Conservation (phyloP, 2,888 invertebrate genomes). For the Proisotoma minuta region DNA sequence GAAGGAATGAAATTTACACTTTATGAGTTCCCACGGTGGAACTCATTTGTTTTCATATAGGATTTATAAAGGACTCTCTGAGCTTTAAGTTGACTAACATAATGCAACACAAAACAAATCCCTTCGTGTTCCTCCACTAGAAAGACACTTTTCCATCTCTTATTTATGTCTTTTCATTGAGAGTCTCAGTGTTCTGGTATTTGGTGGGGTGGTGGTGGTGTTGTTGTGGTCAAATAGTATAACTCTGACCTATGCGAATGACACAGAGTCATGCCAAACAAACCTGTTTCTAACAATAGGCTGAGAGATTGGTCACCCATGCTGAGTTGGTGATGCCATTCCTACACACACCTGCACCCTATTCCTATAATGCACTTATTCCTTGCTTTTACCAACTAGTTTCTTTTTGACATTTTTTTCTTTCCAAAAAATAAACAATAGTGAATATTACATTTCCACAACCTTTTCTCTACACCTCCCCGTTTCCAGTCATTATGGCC, state of each 20-base stretch:
- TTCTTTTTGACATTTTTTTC: slow-evolving; percentile 15
- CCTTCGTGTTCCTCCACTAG: not conserved
- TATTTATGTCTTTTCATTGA: slow-evolving; percentile 14
- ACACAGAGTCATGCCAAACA: slow-evolving; percentile 41
- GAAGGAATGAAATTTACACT: slow-evolving; percentile 41
- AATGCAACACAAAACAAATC: not conserved
- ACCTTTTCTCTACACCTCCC: slow-evolving; percentile 12
- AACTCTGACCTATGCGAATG: slow-evolving; percentile 36
- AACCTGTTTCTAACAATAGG: slow-evolving; percentile 44
- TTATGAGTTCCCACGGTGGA: slow-evolving; percentile 47
- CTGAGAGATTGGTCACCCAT: slow-evolving; percentile 44
- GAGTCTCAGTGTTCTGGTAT: not conserved
- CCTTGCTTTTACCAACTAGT: slow-evolving; percentile 7
- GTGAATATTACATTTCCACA: slow-evolving; percentile 14
- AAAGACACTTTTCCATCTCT: not conserved
- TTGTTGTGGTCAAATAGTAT: slow-evolving; percentile 23
- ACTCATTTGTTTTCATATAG: slow-evolving; percentile 43
- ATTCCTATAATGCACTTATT: slow-evolving; percentile 34
- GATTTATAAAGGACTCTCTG: slow-evolving; percentile 24
- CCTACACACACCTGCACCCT: slow-evolving; percentile 39
- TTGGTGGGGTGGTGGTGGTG: not conserved
- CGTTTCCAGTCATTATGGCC: not conserved
- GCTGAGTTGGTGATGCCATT: slow-evolving; percentile 43
- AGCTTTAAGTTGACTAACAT: slow-evolving; percentile 3
- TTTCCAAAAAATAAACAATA: slow-evolving; percentile 9